Conservation (phyloP, 1,140 invertebrate species). For the Pomacea maculata region DNA sequence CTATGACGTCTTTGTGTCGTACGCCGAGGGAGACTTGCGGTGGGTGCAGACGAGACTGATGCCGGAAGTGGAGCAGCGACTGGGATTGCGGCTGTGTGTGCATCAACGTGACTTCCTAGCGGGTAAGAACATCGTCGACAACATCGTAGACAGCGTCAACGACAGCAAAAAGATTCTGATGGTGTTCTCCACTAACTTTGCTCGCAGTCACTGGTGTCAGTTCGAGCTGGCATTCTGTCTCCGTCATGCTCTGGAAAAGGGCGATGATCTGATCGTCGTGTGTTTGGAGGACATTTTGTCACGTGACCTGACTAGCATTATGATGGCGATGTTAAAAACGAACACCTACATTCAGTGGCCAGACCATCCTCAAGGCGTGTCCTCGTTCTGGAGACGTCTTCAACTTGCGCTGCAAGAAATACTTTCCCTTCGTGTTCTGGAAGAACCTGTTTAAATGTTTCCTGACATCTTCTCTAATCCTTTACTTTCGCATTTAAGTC, state of each 20-base stretch:
- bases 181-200: constrained; percentile 39
- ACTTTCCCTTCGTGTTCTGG: neutral
- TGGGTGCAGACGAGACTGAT: constrained; percentile 63
- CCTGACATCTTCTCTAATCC: no score
- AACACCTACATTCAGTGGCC: constrained; percentile 11
- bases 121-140: constrained; percentile 39
- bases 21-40: constrained; percentile 41
- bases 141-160: constrained; percentile 43
- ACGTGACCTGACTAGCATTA: constrained; percentile 6
- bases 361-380: neutral
- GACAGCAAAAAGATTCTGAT: constrained; percentile 38
- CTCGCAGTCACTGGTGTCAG: constrained; percentile 44
- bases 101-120: constrained; percentile 49
- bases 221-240: constrained; percentile 63
- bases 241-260: constrained; percentile 21
- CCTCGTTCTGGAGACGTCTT: constrained; percentile 5
- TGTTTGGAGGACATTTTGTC: constrained; percentile 25
- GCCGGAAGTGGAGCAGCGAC: constrained; percentile 11
- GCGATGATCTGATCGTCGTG: constrained; percentile 19
- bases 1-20: constrained; percentile 39
- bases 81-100: constrained; percentile 38
- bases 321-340: constrained; percentile 13
- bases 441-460: no score
- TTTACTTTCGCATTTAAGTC: no score
- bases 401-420: constrained; percentile 4